A percentile compares a stretch with the other conserved stretches of the same genome.
These are phyloP conservation scores for Tachyglossus aculeatus DNA, from an alignment of 2,797 vertebrate species.

Conservation along the genomic window DNA sequence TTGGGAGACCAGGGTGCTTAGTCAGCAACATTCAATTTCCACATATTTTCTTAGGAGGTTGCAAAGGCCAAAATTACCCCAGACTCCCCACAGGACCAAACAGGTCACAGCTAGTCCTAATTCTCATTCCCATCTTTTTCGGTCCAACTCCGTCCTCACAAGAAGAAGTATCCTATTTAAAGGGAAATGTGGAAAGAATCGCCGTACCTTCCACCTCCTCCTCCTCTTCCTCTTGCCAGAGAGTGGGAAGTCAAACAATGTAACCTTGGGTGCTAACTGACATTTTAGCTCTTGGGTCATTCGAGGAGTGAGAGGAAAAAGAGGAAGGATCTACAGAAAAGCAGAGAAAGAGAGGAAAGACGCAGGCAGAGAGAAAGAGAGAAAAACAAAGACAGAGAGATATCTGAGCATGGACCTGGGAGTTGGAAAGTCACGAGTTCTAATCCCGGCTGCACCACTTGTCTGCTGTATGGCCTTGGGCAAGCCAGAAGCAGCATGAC, in stretches of 20 bases:
- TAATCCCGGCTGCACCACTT: no score
- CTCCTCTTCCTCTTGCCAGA: conserved; percentile 34
- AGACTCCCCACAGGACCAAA: conserved; percentile 48
- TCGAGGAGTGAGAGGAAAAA: conserved; percentile 53
- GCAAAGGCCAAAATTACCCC: neutral
- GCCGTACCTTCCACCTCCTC: conserved; percentile 56
- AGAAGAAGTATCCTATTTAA: conserved; percentile 42
- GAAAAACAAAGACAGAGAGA: no score
- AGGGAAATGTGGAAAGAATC: conserved; percentile 49
- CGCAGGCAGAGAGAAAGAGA: no score
- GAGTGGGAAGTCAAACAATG: conserved; percentile 62
- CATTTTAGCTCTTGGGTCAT: conserved; percentile 47
- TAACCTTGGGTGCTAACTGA: conserved; percentile 64
- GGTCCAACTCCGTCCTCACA: conserved; percentile 28
- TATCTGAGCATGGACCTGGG: no score
- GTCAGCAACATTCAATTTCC: conserved; percentile 25
- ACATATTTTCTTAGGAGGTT: conserved; percentile 47
- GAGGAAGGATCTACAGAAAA: no score
- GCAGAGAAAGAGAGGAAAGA: no score
- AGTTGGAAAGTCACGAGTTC: no score
- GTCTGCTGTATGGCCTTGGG: no score
- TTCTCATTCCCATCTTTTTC: conserved; percentile 19
- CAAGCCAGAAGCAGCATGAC: no score
- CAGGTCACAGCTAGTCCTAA: conserved; percentile 45
- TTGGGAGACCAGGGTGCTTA: conserved; percentile 15